Evolutionary conservation across 1,140 invertebrate genomes (phyloP), one percentile per base, ranked within the genome.

Genomic region (Trichonephila clavata): DNA sequence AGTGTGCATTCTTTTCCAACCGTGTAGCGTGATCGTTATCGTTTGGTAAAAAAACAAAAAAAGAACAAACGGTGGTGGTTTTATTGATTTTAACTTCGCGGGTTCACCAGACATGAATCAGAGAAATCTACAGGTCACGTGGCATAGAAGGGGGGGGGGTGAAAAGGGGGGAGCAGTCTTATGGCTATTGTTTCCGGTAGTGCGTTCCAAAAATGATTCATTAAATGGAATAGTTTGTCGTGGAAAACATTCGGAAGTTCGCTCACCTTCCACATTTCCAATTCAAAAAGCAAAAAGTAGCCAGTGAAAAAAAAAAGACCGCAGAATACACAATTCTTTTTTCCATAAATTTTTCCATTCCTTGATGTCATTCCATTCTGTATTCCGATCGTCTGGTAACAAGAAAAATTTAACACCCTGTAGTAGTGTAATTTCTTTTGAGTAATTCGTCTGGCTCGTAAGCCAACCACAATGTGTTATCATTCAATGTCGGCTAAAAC

Each of bases 201-300:
- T 24, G 68, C 27, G 68, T 32, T 77, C 71, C 27, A 77, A 50
- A 77, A 77, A 39, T 77, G 71, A 77, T 77, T 77, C 71, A 77
- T 77, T 77, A 77, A 68, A 77, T 77, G 71, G 32, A 13, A 63
- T 18, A 77, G 71, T 77, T 77, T 77, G 24, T 32, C 32, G 71
- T 39, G 32, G 71, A 77, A 39, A 39, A 77, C 68, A 32, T 77
- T 77, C 68, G 27, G 68, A 77, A 77, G 71, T 77, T 77, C 71
- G 71, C 71, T 77, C 71, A 77, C 71, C 71, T 77, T 77, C 32
- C 71, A 77, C 71, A 77, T 77, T 77, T 77, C 71, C 27, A 39
- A 77, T 77, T 77, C 71, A 77, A 10, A 39, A 24, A 77, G 71
- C 24, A 77, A 77, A 32, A 77, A 77, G 24, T 71, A 18, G 16